A percentile compares a stretch with the other conserved stretches of the same genome.
Evolutionary conservation across 1,140 invertebrate genomes (phyloP).

Genomic region (Dufourea novaeangliae): DNA sequence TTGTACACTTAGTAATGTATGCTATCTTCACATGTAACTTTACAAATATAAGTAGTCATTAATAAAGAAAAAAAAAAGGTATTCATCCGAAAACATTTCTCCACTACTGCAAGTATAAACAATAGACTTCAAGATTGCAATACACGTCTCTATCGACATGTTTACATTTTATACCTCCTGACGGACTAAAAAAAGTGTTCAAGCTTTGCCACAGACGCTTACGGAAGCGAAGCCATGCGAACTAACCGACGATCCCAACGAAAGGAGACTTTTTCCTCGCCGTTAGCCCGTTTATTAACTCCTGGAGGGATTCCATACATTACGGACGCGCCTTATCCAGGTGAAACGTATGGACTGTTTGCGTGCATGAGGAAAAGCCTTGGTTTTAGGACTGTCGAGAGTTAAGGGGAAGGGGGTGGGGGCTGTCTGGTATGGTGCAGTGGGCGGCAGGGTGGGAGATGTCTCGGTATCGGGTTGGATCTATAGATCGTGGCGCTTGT

Average conservation of each 20-base stretch:
- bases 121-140: too few species aligned
- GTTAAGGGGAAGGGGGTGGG: too few species aligned
- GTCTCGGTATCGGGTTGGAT: slow-evolving; percentile 73
- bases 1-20: too few species aligned
- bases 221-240: neutral
- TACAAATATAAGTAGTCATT: too few species aligned
- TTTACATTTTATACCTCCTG: too few species aligned
- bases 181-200: neutral
- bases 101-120: too few species aligned
- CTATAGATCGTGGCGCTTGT: slow-evolving; percentile 74
- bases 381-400: slow-evolving; percentile 29
- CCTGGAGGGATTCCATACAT: slow-evolving; percentile 71
- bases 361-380: slow-evolving; percentile 67
- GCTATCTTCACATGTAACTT: too few species aligned
- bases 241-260: neutral
- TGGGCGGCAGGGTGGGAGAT: slow-evolving; percentile 43
- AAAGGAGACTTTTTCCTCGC: neutral
- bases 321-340: slow-evolving; percentile 71
- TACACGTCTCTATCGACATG: too few species aligned
- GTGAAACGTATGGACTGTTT: slow-evolving; percentile 76
- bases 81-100: too few species aligned
- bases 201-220: neutral
- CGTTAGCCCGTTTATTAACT: slow-evolving; percentile 62
- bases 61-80: too few species aligned
- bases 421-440: slow-evolving; percentile 23